Base-by-base conservation (phyloP, 2,888 invertebrate species). In the Napeogenes inachia region DNA sequence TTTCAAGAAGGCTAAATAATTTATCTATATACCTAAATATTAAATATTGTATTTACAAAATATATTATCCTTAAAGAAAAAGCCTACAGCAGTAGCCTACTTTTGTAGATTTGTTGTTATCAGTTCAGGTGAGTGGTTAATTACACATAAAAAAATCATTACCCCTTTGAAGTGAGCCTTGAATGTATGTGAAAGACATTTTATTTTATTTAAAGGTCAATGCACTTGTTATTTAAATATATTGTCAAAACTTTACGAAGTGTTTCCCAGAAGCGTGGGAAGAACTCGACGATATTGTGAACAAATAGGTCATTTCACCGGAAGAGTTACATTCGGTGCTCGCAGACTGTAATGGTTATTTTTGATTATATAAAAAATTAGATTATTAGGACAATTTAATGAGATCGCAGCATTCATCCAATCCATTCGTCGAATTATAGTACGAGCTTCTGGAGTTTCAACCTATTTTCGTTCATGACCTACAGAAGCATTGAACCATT, bases 211-310 rank as follows among this genome's bases (percentile, higher is more conserved):
- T 47, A 45, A 30, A 68, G 66, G 73, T 72, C 69, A 68, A 71
- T 68, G 70, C 68, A 71, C 75, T 75, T 78, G 71, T 75, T 73
- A 70, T 76, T 79, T 74, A 79, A 81, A 82, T 80, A 82, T 78
- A 80, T 80, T 83, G 81, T 81, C 81, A 81, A 79, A 83, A 78
- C 71, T 74, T 69, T 50, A 30, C 50, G 30, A 79, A 78, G 78
- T 72, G 70, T 73, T 87, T 87, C 86, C 73, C 78, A 84, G 86
- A 85, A 86, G 79, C 82, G 84, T 85, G 81, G 82, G 83, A 76
- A 75, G 73, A 63, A 69, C 66, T 64, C 68, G 70, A 30, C 50
- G 72, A 73, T 70, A 70, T 66, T 69, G 64, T 67, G 61, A 59
- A 68, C 69, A 87, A 77, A 75, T 86, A 78, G 85, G 87, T 80